Evolutionary conservation across 2,888 invertebrate species (phyloP), one percentile per base, ranked within the genome.

Genomic region (Brachyptera putata): DNA sequence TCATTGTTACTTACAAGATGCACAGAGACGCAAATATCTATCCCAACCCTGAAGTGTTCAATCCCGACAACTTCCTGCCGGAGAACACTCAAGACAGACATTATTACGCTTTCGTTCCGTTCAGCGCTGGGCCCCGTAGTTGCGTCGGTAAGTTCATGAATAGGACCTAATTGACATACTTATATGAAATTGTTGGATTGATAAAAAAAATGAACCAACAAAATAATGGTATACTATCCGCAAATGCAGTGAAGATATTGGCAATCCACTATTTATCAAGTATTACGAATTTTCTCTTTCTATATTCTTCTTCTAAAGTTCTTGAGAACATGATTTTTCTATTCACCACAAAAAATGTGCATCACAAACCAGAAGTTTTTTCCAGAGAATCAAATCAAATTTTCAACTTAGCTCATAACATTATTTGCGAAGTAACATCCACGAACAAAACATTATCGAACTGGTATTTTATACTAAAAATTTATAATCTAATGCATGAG

Each of bases 41-140:
- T 74, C 84, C 87, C 7, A 86, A 92, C 73, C 88, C 92, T 0
- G 77, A 84, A 43, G 79, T 77, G 64, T 93, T 90, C 71, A 80
- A 92, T 76, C 92, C 92, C 1, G 91, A 92, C 73, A 87, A 91
- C 72, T 93, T 92, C 79, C 77, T 91, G 65, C 87, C 90, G 0
- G 91, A 91, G 70, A 84, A 81, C 66, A 85, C 84, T 64, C 85
- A 85, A 55, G 83, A 84, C 68, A 82, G 92, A 62, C 90, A 91
- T 70, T 89, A 88, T 70, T 90, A 90, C 72, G 84, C 88, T 2
- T 91, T 84, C 69, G 84, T 90, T 56, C 89, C 89, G 9, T 91
- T 90, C 79, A 89, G 89, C 55, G 90, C 90, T 64, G 90, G 89
- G 37, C 89, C 90, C 2, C 83, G 89, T 68, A 87, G 86, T 76